Conservation (phyloP, 2,113 vertebrate species). For the Bostrychus sinensis region DNA sequence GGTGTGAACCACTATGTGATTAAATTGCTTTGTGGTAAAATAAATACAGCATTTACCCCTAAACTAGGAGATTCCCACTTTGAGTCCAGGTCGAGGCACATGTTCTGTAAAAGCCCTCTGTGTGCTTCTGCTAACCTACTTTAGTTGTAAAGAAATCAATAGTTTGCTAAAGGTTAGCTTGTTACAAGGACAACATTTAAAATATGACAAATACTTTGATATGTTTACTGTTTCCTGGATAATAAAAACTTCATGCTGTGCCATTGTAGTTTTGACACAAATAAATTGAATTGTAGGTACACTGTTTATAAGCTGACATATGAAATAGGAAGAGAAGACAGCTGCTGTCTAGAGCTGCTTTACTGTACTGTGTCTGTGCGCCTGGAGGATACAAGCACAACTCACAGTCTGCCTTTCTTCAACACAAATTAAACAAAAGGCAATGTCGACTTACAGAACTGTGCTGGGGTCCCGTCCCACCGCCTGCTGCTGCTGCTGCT, state of each 20-base stretch:
- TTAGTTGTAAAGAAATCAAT: too few species aligned
- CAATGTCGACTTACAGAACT: constrained; percentile 43
- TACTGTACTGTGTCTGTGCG: constrained; percentile 37
- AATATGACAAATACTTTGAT: constrained; percentile 5
- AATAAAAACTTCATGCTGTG: constrained; percentile 7
- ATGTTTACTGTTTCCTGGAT: background rate
- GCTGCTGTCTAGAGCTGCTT: constrained; percentile 23
- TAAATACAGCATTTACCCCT: too few species aligned
- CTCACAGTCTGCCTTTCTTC: constrained; percentile 32
- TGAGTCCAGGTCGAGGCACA: too few species aligned
- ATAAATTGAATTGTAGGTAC: constrained; percentile 27
- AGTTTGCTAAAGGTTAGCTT: background rate
- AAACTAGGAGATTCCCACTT: too few species aligned
- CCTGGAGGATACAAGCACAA: constrained; percentile 39
- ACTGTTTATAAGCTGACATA: constrained; percentile 21
- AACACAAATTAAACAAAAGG: constrained; percentile 45
- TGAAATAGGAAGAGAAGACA: constrained; percentile 34
- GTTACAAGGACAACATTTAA: background rate
- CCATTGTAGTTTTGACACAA: constrained; percentile 21
- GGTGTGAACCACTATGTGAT: too few species aligned
- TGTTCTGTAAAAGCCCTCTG: too few species aligned
- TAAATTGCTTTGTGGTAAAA: too few species aligned
- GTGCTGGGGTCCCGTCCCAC: constrained; percentile 11
- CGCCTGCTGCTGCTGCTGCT: constrained; percentile 9
- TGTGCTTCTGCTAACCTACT: too few species aligned